phyloP scores from a whole-genome alignment of 1,140 invertebrate species.

The Drosophila busckii region DNA sequence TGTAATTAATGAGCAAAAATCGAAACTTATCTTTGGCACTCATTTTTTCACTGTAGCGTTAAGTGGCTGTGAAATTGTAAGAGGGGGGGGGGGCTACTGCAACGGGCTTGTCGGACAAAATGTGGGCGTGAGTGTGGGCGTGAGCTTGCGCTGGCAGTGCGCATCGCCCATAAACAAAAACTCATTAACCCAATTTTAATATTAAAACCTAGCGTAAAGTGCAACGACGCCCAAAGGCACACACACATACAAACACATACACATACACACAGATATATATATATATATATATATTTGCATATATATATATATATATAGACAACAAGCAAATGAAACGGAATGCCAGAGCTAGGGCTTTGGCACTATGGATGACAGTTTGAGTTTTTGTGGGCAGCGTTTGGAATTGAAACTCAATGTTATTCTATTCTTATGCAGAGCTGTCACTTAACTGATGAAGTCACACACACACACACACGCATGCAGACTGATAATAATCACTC shows the following conservation, averaged over 20 bases:
- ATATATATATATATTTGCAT: background rate
- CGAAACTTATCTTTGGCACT: no score
- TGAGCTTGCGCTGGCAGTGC: constrained; percentile 9
- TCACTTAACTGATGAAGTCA: background rate
- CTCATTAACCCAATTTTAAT: constrained; percentile 74
- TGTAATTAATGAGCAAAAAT: no score
- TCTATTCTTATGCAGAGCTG: no score
- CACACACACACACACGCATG: no score
- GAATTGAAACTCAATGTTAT: no score
- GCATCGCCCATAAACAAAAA: constrained; percentile 61
- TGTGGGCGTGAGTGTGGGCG: constrained; percentile 6
- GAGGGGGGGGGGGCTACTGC: background rate
- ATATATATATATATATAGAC: background rate
- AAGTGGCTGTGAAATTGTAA: no score
- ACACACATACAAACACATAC: constrained; percentile 13
- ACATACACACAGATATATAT: background rate
- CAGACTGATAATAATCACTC: constrained; percentile 28
- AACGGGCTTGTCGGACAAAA: constrained; percentile 5
- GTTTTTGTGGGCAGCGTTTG: no score
- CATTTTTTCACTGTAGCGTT: no score
- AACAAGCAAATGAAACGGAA: background rate
- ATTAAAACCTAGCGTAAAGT: constrained; percentile 59
- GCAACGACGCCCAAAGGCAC: constrained; percentile 50
- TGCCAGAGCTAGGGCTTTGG: no score
- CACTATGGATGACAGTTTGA: no score